phyloP scores from a whole-genome alignment of 2,797 vertebrate species.

The Acrossocheilus wenchowensis region DNA sequence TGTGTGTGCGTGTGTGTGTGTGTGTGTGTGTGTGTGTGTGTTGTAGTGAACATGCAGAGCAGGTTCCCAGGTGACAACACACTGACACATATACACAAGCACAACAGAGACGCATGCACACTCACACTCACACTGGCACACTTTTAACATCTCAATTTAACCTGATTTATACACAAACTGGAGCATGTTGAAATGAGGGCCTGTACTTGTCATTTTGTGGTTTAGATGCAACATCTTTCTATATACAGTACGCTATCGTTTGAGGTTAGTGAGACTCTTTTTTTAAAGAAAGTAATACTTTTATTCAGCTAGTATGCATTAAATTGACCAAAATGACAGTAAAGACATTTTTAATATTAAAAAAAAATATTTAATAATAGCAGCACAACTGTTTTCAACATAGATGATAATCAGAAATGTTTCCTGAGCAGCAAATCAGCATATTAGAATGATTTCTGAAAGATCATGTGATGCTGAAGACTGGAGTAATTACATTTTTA shows the following conservation, averaged over 20 bases:
- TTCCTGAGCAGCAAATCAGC: not conserved
- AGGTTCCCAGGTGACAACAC: constrained; percentile 24
- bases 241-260: not conserved
- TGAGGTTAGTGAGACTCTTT: not conserved
- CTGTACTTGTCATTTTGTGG: not conserved
- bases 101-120: not conserved
- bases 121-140: not conserved
- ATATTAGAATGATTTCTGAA: not conserved
- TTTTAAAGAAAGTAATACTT: not conserved
- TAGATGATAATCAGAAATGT: not conserved
- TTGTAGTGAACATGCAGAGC: constrained; percentile 10
- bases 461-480: too few species aligned
- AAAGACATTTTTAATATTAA: not conserved
- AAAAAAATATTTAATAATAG: not conserved
- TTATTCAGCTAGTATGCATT: not conserved
- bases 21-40: constrained; percentile 27
- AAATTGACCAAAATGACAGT: not conserved
- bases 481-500: not conserved
- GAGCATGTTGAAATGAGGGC: not conserved
- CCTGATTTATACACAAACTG: constrained; percentile 13
- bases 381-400: not conserved
- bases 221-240: not conserved
- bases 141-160: constrained; percentile 51
- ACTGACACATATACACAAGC: constrained; percentile 4
- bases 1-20: not conserved